Evolutionary conservation across 2,113 vertebrate species (phyloP), one percentile per base, ranked within the genome.

Genomic region (Pseudorasbora parva): DNA sequence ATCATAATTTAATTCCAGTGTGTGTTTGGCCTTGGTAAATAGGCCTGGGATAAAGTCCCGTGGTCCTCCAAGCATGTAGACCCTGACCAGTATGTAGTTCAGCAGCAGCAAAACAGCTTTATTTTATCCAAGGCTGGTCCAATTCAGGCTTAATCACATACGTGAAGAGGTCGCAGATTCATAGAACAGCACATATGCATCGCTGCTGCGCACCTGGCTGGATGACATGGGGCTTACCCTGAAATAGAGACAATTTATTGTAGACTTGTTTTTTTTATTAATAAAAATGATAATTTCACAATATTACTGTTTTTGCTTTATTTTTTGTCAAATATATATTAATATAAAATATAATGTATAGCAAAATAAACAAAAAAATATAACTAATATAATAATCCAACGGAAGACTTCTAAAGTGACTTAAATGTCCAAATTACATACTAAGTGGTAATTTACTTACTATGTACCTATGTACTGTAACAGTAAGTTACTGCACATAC

Each of bases 181-280:
- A 0, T 96, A 97, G 93, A 97, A 97, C 82, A 97, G 94, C 88
- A 97, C 91, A 51, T 97, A 97, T 88, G 96, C 96, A 45, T 97
- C 96, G 19, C 95, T 96, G 93, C 94, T 96, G 84, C 94, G 94
- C 82, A 97, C 91, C 85, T 97, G 96, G 89, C 95, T 95, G 86
- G 95, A 94, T 12, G 95, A 96, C 93, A 97, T 88, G 6, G 86
- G 86, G 76, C 84, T 89, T 49, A 89, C 89, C 79, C 89, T 90
- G 82, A 82, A 33, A 66, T 51, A 81, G 33, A 82, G 12, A 84
- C 25, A 7, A 54, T 54, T 54, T 54, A 54, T 54, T 54, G 17
- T 54, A 19, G 17, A 54, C 2, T n/a, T n/a, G 15, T 54, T 54
- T 54, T 51, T 45, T 45, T n/a, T n/a, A n/a, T n/a, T n/a, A n/a